phyloP scores from a whole-genome alignment of 1,140 invertebrate genomes.

The Drosophila pandora region DNA sequence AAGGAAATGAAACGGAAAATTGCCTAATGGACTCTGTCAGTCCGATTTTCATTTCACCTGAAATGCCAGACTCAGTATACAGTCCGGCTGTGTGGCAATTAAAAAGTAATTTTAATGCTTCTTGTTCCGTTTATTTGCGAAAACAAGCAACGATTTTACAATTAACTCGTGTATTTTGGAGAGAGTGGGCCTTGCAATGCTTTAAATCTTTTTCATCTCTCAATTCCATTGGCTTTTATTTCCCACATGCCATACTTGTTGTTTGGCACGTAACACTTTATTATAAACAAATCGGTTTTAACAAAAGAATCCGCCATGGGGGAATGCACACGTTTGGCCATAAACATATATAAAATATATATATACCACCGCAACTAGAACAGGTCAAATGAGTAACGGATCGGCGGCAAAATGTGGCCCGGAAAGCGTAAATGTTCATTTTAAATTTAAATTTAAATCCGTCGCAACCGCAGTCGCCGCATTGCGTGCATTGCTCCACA shows the following conservation, averaged over 20 bases:
- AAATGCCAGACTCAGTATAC: conserved; percentile 13
- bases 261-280: conserved; percentile 47
- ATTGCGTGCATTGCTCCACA: conserved; percentile 52
- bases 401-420: conserved; percentile 6
- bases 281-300: conserved; percentile 69
- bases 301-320: conserved; percentile 26
- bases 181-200: conserved; percentile 13
- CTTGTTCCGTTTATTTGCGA: conserved; percentile 47
- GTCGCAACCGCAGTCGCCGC: conserved; percentile 43
- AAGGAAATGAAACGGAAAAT: conserved; percentile 61
- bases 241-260: background rate
- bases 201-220: conserved; percentile 69
- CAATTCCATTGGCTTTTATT: conserved; percentile 5
- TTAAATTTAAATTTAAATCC: conserved; percentile 48
- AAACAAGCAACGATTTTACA: conserved; percentile 50
- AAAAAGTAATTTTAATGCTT: conserved; percentile 71
- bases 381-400: conserved; percentile 36
- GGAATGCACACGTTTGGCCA: conserved; percentile 17
- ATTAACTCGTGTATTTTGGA: conserved; percentile 31
- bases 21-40: conserved; percentile 66
- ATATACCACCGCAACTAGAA: conserved; percentile 40
- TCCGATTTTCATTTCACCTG: conserved; percentile 16
- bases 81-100: conserved; percentile 58
- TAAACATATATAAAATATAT: conserved; percentile 24
- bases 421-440: conserved; percentile 45